Percentiles rank a stretch among this genome's conserved stretches.
These are phyloP conservation scores for Nomada fabriciana DNA, from an alignment of 2,888 invertebrate species.

Conservation along the genomic window DNA sequence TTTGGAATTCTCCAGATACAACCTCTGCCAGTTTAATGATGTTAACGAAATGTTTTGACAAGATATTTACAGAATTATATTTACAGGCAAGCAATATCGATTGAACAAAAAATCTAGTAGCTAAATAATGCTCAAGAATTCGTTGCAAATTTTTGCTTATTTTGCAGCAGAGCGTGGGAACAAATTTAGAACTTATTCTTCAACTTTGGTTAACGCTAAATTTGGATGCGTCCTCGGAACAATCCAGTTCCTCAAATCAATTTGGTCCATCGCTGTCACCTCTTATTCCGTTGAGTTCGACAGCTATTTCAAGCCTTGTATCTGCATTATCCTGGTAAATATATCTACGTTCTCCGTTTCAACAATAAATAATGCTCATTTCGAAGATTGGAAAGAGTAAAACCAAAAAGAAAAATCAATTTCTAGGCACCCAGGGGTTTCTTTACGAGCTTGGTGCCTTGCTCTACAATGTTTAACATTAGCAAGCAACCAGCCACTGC, in stretches of 20 bases:
- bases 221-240: constrained; percentile 86
- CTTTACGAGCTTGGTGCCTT: constrained; percentile 91
- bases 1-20: constrained; percentile 75
- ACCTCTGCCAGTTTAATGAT: constrained; percentile 85
- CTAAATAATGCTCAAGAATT: neutral
- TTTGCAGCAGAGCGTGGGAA: constrained; percentile 70
- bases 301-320: constrained; percentile 88
- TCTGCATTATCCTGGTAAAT: constrained; percentile 87
- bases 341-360: constrained; percentile 13
- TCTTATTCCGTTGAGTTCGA: constrained; percentile 88
- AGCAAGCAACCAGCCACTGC: constrained; percentile 88
- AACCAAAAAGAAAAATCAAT: constrained; percentile 3
- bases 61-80: constrained; percentile 89
- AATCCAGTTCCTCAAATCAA: constrained; percentile 80
- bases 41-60: constrained; percentile 89
- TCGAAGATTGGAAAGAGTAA: neutral
- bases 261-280: constrained; percentile 87
- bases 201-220: constrained; percentile 95
- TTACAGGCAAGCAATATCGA: constrained; percentile 82
- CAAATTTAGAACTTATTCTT: constrained; percentile 92
- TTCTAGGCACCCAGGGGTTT: constrained; percentile 87
- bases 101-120: neutral
- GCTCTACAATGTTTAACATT: constrained; percentile 91
- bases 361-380: neutral
- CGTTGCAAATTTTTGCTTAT: neutral